Evolutionary conservation across 2,113 vertebrate species (phyloP), one percentile per base, ranked within the genome.

Genomic region (pig (Sus scrofa)): DNA sequence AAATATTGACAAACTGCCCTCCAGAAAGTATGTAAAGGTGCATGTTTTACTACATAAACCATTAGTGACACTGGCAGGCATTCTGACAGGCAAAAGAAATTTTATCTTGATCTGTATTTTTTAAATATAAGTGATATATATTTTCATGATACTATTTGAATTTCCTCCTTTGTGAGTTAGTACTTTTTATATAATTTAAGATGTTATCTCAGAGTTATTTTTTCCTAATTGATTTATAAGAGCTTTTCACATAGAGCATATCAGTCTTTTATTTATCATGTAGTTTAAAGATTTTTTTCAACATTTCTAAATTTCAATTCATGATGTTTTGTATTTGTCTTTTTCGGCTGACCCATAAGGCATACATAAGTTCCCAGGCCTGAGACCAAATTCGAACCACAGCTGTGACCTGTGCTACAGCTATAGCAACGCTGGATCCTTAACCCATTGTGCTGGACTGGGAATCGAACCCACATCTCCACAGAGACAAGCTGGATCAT

Each of bases 151-250:
- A 92, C 22, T 83, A 78, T 89, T 84, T 74, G 19, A 20, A 30
- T n/a, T 30, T 82, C 32, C 12, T 75, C n/a, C 67, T 75, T 91
- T 91, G 58, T 82, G 37, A 75, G 75, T 91, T 68, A 34, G 54
- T 79, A 44, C 4, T 60, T 62, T 68, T 94, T 58, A 34, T 62
- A 86, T 67, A 16, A 68, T 68, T 94, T 75, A 91, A 26, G 34
- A 54, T 92, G 13, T 81, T 56, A 74, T 58, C 19, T 83, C 62
- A 83, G 12, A 77, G n/a, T 19, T 58, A 32, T 68, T 52, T 77
- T 90, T 86, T 73, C 77, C 24, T 87, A 77, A 82, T 16, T 83
- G 82, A 86, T 85, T 74, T 92, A 6, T 15, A 94, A 84, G 75
- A 90, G 34, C 24, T 67, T 22, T 88, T 85, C 56, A 65, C 10